Conservation (phyloP, 2,113 vertebrate species). For the Patagioenas fasciata region DNA sequence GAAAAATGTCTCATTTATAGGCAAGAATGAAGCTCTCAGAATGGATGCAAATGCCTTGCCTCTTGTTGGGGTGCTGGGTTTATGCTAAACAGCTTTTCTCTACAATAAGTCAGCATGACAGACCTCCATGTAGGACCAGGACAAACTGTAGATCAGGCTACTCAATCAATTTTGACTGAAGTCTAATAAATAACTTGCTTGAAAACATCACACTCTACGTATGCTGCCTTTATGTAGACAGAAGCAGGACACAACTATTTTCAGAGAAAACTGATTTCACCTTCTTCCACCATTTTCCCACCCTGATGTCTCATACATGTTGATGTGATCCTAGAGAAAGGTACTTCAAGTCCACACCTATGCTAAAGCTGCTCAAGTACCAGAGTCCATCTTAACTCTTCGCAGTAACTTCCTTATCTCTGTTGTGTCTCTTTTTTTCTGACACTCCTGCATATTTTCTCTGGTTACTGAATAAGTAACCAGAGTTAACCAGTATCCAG, state of each 20-base stretch:
- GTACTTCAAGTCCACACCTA: background rate
- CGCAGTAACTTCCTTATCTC: background rate
- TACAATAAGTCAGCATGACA: background rate
- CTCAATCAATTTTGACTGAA: background rate
- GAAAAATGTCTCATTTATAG: background rate
- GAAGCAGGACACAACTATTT: background rate
- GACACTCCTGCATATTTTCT: background rate
- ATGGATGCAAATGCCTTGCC: background rate
- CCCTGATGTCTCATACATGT: background rate
- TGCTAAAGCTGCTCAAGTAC: background rate
- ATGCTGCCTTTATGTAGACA: background rate
- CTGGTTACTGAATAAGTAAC: background rate
- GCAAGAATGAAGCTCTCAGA: background rate
- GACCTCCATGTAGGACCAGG: background rate
- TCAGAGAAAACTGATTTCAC: background rate
- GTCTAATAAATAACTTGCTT: background rate
- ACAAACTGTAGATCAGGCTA: background rate
- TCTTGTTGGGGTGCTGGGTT: background rate
- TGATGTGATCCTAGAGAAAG: background rate
- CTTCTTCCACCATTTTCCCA: background rate
- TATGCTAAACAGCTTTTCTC: background rate
- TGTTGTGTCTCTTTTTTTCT: accelerated
- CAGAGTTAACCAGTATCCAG: background rate
- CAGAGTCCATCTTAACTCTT: background rate
- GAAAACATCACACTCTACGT: background rate